These are phyloP conservation scores for Pangasianodon hypophthalmus DNA, from an alignment of 2,113 vertebrate genomes.

Conservation along the genomic window DNA sequence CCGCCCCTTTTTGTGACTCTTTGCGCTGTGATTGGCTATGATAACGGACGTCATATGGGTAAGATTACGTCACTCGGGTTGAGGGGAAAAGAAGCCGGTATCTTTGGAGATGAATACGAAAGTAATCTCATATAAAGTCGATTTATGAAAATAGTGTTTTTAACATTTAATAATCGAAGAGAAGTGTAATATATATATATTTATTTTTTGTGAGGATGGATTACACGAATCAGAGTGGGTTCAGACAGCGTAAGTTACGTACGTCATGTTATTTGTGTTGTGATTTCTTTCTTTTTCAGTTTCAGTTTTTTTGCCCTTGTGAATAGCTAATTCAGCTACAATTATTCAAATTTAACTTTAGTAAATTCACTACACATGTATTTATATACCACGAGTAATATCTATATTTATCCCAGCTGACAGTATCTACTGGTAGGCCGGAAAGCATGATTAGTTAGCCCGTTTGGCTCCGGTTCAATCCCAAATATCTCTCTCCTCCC, in stretches of 20 bases:
- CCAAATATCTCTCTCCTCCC: background rate
- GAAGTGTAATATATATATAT: background rate
- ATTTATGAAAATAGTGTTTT: background rate
- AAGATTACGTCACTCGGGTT: background rate
- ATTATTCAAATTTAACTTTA: background rate
- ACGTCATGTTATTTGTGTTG: conserved; percentile 51
- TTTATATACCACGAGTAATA: background rate
- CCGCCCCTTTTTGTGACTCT: background rate
- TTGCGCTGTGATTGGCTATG: conserved; percentile 9
- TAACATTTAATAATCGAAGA: background rate
- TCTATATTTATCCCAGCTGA: too few relatives aligned
- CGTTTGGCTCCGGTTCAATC: background rate
- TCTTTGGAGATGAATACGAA: background rate
- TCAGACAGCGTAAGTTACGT: conserved; percentile 80
- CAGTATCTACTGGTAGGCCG: background rate
- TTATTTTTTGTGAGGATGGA: conserved; percentile 62
- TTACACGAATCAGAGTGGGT: conserved; percentile 67
- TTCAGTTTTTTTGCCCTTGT: background rate
- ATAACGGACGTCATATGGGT: too few relatives aligned
- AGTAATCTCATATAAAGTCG: background rate
- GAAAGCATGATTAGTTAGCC: background rate
- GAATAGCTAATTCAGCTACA: background rate
- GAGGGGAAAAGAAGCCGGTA: conserved; percentile 14
- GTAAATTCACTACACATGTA: background rate
- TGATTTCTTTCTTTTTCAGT: background rate